A percentile compares a stretch with the other conserved stretches of the same genome.
Conservation (phyloP, 2,113 vertebrate genomes). For the rabbit (Oryctolagus cuniculus) region mOryCun1.1 NC_091435.1:17956001-17956500, state of each 20-base stretch:
- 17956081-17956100: not conserved
- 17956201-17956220: not conserved
- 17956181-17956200: not conserved
- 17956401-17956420: not conserved
- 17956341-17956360: not conserved
- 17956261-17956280: not conserved
- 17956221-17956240: not conserved
- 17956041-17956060: not conserved
- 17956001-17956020: not conserved
- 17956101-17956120: not conserved
- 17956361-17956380: not conserved
- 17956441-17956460: not conserved
- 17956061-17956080: not conserved
- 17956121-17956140: not conserved
- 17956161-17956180: not conserved
- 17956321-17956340: not conserved
- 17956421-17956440: not conserved
- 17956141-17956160: not conserved
- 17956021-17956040: not conserved
- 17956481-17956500: not conserved
- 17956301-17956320: not conserved
- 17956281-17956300: not conserved
- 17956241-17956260: not conserved
- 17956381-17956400: not conserved
- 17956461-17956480: slow-evolving; percentile 35